Base-by-base conservation (phyloP, 2,888 invertebrate species). In the Perizoma affinitatum region DNA sequence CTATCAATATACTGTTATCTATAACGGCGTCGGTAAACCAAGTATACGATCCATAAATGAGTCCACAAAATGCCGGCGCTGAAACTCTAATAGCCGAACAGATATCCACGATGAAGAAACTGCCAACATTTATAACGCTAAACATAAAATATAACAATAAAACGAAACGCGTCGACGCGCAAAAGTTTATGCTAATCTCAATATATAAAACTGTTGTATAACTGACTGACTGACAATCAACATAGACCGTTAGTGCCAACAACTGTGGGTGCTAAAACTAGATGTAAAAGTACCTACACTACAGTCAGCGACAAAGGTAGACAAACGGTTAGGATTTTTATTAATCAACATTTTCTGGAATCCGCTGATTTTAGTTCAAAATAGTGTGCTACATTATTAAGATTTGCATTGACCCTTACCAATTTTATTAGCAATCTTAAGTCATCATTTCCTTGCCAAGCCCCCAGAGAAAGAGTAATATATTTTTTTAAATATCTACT, bases 1-100 rank as follows among this genome's bases (percentile, higher is more conserved):
- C 76, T 82, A 84, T 88, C 85, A 86, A 84, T 86, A 79, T 59
- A 78, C 80, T 79, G 86, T 83, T 88, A 89, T 88, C 86, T 85
- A 73, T 72, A 84, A 83, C 77, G 82, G 79, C 80, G 79, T 71
- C 80, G 76, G 78, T 87, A 82, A 87, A 86, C 78, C 82, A 80
- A 82, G 83, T 84, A 86, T 87, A 88, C 83, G 84, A 77, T 71
- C 86, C 82, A 87, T 90, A 88, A 89, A 89, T 82, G 87, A 82
- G 79, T 72, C 79, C 74, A 78, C 83, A 80, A 79, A 82, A 80
- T 73, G 79, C 76, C 76, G 68, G 63, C 78, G 78, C 73, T 76
- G 78, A 79, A 76, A 68, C 78, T 74, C 75, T 85, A 85, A 83
- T 81, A 80, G 79, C 72, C 67, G 65, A 69, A 66, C 74, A 70